A percentile compares a stretch with the other conserved stretches of the same genome.
Conservation (phyloP, 1,140 invertebrate species). For the Drosophila trapezifrons region DNA sequence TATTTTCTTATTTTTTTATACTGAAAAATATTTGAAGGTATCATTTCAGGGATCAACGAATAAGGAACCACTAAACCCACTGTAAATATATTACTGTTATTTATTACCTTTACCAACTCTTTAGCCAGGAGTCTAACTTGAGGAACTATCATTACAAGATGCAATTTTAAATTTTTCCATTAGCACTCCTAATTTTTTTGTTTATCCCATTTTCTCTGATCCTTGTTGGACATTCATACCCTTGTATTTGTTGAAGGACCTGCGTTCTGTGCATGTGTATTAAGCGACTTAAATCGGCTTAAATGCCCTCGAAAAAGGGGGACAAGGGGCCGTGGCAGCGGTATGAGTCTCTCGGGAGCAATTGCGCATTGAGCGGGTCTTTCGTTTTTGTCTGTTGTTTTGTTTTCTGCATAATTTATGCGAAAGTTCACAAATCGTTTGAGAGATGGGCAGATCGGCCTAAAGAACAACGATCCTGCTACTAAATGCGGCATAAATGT, state of each 20-base stretch:
- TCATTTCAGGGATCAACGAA: too few relatives aligned
- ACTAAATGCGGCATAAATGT: too few relatives aligned
- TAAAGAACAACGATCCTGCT: too few relatives aligned
- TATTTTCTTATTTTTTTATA: too few relatives aligned
- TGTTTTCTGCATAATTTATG: conserved; percentile 74
- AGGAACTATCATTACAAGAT: not conserved
- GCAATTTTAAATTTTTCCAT: not conserved
- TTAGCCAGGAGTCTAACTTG: too few relatives aligned
- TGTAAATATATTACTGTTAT: too few relatives aligned
- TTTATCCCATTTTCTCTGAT: not conserved
- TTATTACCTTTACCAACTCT: too few relatives aligned
- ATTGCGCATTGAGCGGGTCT: conserved; percentile 33
- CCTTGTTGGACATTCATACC: not conserved
- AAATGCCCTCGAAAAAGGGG: conserved; percentile 44
- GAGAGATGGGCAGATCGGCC: not conserved
- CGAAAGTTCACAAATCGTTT: conserved; percentile 64
- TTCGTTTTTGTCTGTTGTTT: conserved; percentile 29
- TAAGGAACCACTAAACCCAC: too few relatives aligned
- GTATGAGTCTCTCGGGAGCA: conserved; percentile 29
- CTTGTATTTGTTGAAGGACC: conserved; percentile 13
- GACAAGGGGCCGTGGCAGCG: not conserved
- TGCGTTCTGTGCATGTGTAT: conserved; percentile 30
- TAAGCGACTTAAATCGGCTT: conserved; percentile 68
- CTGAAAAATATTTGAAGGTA: too few relatives aligned
- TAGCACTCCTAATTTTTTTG: not conserved